Evolutionary conservation across 35 echinoderm and acorn worm species (phyloP).

Genomic region (Eucidaris tribuloides): DNA sequence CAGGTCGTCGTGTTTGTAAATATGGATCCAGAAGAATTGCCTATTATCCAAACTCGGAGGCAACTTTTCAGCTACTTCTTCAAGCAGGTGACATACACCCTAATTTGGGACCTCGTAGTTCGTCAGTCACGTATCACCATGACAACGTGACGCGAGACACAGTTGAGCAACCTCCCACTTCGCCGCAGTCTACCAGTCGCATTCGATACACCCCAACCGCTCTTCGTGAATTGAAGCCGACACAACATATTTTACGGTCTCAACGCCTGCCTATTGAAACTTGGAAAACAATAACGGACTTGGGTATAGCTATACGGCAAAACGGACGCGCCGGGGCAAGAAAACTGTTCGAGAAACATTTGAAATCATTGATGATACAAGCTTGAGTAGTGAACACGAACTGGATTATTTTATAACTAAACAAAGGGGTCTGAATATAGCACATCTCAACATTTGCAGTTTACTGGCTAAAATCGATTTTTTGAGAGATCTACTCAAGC

Average conservation of each 20-base stretch:
- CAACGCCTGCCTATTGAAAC: constrained; percentile 4
- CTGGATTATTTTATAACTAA: background rate
- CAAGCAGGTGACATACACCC: no score
- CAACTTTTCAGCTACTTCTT: no score
- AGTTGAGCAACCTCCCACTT: background rate
- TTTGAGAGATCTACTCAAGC: background rate
- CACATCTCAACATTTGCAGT: constrained; percentile 1
- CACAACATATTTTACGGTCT: background rate
- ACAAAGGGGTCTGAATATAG: constrained; percentile 1
- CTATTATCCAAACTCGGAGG: no score
- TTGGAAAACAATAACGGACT: background rate
- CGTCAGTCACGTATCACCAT: background rate
- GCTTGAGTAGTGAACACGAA: background rate
- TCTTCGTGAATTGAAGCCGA: background rate
- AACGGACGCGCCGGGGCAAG: background rate
- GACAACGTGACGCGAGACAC: background rate
- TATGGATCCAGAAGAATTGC: no score
- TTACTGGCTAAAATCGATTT: background rate
- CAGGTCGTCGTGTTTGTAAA: no score
- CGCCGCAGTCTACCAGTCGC: background rate
- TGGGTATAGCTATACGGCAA: background rate
- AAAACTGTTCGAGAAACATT: background rate
- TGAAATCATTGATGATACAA: background rate
- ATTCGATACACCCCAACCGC: background rate
- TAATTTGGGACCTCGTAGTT: background rate